These are phyloP conservation scores for Aurelia coerulea DNA, from an alignment of 30 jellyfish, hydroid and myxozoan genomes.

Conservation along the genomic window DNA sequence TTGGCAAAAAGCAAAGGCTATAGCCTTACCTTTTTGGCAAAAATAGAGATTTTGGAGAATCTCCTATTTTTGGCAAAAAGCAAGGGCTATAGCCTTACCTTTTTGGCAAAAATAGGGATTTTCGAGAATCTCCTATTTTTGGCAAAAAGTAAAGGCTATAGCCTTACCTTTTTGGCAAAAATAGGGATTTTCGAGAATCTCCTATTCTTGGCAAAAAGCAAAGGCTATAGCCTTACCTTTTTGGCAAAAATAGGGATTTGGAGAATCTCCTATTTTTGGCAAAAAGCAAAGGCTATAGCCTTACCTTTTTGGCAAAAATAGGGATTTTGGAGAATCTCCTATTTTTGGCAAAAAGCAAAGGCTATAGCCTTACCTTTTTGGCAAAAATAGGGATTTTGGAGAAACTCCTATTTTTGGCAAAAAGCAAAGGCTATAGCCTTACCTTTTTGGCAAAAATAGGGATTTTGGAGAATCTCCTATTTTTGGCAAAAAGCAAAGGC, in stretches of 20 bases:
- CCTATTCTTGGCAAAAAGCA: background rate
- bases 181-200: background rate
- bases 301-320: background rate
- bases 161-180: background rate
- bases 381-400: too few species aligned
- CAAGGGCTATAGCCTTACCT: too few species aligned
- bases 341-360: too few species aligned
- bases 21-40: background rate
- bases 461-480: too few species aligned
- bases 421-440: too few species aligned
- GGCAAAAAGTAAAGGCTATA: background rate
- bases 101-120: background rate
- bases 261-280: background rate
- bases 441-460: too few species aligned
- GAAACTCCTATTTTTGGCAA: too few species aligned
- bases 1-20: background rate
- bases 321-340: too few species aligned
- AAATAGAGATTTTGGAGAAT: too few species aligned
- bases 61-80: too few species aligned
- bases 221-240: background rate
- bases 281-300: background rate
- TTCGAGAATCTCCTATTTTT: background rate
- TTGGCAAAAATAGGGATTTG: background rate
- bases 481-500: too few species aligned
- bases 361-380: too few species aligned